phyloP scores from a whole-genome alignment of 2,113 vertebrate genomes.

The Anolis carolinensis region DNA sequence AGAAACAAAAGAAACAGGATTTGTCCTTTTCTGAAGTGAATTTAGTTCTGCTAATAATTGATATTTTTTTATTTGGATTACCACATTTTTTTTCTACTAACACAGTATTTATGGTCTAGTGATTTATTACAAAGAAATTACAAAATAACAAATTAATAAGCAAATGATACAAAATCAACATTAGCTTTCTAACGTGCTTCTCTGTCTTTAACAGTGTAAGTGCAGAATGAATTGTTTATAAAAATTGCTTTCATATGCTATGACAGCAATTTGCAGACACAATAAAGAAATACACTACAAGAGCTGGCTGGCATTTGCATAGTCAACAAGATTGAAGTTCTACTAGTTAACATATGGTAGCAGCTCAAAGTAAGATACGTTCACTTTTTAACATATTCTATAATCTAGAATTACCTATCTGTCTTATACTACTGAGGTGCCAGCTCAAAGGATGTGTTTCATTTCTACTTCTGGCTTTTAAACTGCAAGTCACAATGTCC shows the following conservation, averaged over 20 bases:
- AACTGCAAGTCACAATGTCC: too few relatives aligned
- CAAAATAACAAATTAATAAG: background rate
- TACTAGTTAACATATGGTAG: background rate
- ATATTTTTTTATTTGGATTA: conserved; percentile 3
- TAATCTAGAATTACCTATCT: background rate
- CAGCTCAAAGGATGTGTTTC: too few relatives aligned
- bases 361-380: background rate
- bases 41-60: conserved; percentile 22
- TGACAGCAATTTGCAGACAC: conserved; percentile 18
- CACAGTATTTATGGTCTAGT: background rate
- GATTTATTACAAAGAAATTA: background rate
- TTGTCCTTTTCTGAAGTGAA: background rate
- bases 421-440: background rate
- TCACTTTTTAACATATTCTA: background rate
- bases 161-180: background rate
- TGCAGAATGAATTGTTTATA: background rate
- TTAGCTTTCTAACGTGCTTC: background rate
- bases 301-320: conserved; percentile 17
- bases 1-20: background rate
- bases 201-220: background rate
- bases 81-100: conserved; percentile 5
- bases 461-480: too few relatives aligned
- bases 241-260: background rate
- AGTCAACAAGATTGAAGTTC: background rate
- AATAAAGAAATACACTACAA: background rate